Conservation (phyloP, 2,113 vertebrate species). For the Potamarius usumacintae region DNA sequence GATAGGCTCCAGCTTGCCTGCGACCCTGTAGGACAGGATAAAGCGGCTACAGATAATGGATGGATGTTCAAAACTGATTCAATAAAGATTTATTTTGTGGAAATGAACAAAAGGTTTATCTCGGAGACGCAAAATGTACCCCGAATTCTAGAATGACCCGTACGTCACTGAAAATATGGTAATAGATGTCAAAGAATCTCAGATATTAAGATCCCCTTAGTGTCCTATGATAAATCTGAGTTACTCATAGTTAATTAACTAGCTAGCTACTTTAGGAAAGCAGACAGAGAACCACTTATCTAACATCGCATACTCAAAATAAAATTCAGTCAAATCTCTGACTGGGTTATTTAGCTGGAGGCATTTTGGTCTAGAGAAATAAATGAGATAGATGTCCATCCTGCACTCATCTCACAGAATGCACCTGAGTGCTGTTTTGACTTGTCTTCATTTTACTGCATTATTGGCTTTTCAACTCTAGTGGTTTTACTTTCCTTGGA, state of each 20-base stretch:
- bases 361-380: conserved; percentile 1
- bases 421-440: neutral
- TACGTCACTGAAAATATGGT: neutral
- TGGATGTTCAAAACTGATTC: too few relatives aligned
- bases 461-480: conserved; percentile 22
- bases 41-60: too few relatives aligned
- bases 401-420: neutral
- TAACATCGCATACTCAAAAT: neutral
- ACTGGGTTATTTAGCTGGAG: neutral
- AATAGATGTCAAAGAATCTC: neutral
- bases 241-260: too few relatives aligned
- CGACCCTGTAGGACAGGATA: too few relatives aligned
- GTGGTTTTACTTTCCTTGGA: neutral
- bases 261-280: too few relatives aligned
- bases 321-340: neutral
- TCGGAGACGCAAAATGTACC: too few relatives aligned
- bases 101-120: too few relatives aligned
- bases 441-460: conserved; percentile 1
- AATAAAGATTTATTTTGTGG: too few relatives aligned
- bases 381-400: conserved; percentile 16
- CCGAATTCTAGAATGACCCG: too few relatives aligned
- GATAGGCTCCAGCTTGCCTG: too few relatives aligned
- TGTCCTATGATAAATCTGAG: too few relatives aligned
- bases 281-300: neutral
- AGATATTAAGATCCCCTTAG: neutral